A percentile compares a stretch with the other conserved stretches of the same genome.
Conservation (phyloP, 2,888 invertebrate genomes). For the Drosophila anomalipes region DNA sequence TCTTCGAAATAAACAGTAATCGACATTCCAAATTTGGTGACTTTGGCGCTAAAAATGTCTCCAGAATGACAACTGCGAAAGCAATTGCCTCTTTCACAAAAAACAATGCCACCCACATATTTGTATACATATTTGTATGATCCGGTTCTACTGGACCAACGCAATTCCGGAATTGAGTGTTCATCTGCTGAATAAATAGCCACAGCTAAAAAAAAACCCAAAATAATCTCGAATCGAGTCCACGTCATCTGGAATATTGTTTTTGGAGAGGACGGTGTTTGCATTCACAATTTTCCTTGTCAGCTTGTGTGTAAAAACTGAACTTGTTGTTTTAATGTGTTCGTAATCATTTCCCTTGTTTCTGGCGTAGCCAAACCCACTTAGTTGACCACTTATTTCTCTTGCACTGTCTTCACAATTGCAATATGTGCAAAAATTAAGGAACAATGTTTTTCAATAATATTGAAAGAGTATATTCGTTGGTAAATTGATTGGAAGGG, state of each 20-base stretch:
- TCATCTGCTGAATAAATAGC: background rate
- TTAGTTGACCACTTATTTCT: background rate
- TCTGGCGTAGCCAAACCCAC: no score
- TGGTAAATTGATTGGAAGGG: no score
- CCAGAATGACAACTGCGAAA: background rate
- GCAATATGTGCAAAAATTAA: background rate
- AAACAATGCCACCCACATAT: background rate
- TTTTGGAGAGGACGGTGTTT: rapidly evolving
- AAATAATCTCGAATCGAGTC: background rate
- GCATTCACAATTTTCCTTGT: background rate
- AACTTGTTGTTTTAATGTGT: background rate
- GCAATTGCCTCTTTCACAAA: background rate
- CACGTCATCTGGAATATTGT: background rate
- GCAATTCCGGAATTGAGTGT: background rate
- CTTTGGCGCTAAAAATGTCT: background rate
- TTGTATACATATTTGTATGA: background rate
- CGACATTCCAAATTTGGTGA: background rate
- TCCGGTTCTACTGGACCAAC: background rate
- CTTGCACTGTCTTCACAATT: background rate
- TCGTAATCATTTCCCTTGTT: background rate
- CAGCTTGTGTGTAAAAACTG: background rate
- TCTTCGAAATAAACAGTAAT: background rate
- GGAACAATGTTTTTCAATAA: background rate
- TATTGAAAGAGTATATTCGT: background rate
- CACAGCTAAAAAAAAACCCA: background rate